A percentile compares a stretch with the other conserved stretches of the same genome.
These are phyloP conservation scores for Zalophus californianus DNA, from an alignment of 2,797 vertebrate species.

Conservation along the genomic window DNA sequence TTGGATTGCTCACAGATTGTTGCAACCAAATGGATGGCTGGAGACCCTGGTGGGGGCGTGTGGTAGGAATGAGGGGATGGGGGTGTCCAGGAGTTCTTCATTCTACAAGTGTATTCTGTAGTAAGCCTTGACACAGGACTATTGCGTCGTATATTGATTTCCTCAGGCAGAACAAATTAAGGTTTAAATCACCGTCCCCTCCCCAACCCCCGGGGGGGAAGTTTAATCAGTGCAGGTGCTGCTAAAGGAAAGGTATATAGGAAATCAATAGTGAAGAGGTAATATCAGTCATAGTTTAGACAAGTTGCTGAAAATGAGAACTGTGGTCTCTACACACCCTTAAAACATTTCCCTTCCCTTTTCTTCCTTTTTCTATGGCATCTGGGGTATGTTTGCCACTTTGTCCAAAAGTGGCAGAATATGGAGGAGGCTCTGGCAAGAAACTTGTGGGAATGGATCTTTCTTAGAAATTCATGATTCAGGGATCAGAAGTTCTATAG, in stretches of 20 bases:
- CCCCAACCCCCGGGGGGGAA: background rate
- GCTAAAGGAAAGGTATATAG: background rate
- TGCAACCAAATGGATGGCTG: background rate
- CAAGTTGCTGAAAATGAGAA: background rate
- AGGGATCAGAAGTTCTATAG: background rate
- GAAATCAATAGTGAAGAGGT: background rate
- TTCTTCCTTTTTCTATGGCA: background rate
- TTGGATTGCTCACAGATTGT: background rate
- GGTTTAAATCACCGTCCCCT: background rate
- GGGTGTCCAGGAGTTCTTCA: background rate
- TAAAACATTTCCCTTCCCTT: background rate
- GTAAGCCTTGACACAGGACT: background rate
- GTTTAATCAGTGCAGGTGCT: background rate
- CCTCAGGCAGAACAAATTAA: background rate
- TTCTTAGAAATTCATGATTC: background rate
- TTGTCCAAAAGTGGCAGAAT: background rate
- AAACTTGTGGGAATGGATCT: background rate
- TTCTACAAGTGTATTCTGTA: background rate
- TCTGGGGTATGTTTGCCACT: background rate
- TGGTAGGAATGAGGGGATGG: rapidly evolving
- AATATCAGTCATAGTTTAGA: background rate
- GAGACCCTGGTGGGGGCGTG: background rate
- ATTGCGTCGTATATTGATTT: background rate
- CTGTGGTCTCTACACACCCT: background rate
- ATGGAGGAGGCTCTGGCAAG: background rate